Evolutionary conservation across 2,888 invertebrate genomes (phyloP), one percentile per base, ranked within the genome.

Genomic region (Cistogaster globosa): DNA sequence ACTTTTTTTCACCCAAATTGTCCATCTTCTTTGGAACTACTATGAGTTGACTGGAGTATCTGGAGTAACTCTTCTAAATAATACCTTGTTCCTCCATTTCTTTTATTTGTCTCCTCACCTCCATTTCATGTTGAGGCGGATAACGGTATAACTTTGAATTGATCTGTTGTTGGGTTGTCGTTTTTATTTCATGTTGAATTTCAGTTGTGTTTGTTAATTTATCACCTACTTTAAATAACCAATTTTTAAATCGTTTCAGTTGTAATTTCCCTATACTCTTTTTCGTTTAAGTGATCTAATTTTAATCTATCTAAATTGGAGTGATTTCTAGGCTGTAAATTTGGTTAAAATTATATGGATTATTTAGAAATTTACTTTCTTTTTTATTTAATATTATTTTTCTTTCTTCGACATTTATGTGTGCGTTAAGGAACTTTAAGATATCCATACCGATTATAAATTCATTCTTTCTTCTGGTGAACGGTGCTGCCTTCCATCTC

Each of bases 81-180:
- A 71, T 71, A 14, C 60, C 26, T 26, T 26, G 26, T 26, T 26
- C 26, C 26, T 26, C 26, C 26, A 26, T 26, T 26, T 26, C 26
- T 26, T 26, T 26, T 26, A 26, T 26, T 26, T 26, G 26, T 26
- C 26, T 26, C 26, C 26, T 26, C 4, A 26, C 26, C 67, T 2
- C 45, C 20, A 42, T 42, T 42, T 82, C 74, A 65, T 85, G 77
- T 67, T 85, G 78, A 1, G 65, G 78, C 1, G 82, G 74, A n/a
- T 83, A 86, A 22, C 78, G 57, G n/a, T 86, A 82, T 62, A 86
- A 55, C 67, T 79, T 79, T 0, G 63, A 71, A 32, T 82, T 81
- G 2, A 78, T 81, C n/a, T 85, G 48, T 45, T 85, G 20, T 0
- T 76, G 12, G 0, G 55, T 82, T 16, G 51, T 58, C 12, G 76